Evolutionary conservation across 2,113 vertebrate species (phyloP).

Genomic region (Cygnus atratus): DNA sequence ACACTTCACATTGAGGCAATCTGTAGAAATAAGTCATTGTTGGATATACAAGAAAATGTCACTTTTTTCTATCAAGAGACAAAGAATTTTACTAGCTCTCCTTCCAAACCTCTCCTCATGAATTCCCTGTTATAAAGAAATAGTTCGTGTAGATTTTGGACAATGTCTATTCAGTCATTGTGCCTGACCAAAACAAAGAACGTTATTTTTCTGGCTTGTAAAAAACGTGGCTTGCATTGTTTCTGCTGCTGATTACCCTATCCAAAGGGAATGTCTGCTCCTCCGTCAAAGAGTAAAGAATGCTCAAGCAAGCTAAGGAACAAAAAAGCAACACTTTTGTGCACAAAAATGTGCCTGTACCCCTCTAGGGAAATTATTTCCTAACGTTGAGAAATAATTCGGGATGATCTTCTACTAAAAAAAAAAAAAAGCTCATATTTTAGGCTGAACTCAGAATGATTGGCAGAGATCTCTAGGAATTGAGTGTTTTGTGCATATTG

Average conservation of each 20-base stretch:
- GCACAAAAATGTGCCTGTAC: not conserved
- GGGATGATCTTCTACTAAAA: not conserved
- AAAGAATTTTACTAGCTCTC: not conserved
- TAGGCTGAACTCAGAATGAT: not conserved
- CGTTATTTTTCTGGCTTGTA: not conserved
- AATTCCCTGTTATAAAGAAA: not conserved
- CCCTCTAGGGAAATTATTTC: not conserved
- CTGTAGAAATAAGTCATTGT: not conserved
- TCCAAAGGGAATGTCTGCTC: conserved; percentile 43
- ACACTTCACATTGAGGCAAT: not conserved
- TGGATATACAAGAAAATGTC: not conserved
- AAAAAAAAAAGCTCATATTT: not conserved
- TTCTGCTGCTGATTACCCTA: conserved; percentile 33
- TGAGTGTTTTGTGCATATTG: not conserved
- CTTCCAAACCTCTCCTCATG: not conserved
- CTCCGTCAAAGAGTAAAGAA: not conserved
- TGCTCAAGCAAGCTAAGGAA: not conserved
- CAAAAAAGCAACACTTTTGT: not conserved
- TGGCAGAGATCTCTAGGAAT: not conserved
- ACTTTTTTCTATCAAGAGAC: not conserved
- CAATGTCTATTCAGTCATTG: not conserved
- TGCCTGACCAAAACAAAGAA: conserved; percentile 20
- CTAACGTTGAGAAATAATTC: not conserved
- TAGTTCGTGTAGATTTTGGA: not conserved
- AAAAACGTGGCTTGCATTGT: conserved; percentile 15